Evolutionary conservation across 2,113 vertebrate genomes (phyloP), one percentile per base, ranked within the genome.

Genomic region (Amblyornis subalaris): DNA sequence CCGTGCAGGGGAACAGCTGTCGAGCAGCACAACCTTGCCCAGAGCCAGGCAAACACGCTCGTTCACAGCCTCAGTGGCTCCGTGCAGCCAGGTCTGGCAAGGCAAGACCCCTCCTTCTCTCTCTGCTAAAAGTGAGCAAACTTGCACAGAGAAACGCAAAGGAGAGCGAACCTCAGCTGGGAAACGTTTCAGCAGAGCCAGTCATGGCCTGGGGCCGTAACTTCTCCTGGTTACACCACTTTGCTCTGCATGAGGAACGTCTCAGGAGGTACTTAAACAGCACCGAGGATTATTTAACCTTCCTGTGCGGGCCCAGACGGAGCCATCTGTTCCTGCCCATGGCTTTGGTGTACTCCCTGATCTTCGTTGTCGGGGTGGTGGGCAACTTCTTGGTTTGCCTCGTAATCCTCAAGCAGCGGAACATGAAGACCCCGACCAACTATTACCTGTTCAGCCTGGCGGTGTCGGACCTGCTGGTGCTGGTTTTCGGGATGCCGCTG

Each of bases 381-480:
- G 99, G 99, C 8, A 99, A 99, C 58, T 95, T 98, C 40, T 97
- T 99, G 53, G 99, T 99, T 3, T 99, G 99, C 92, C 97, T 98
- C 7, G 99, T 99, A 64, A 99, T 99, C 75, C 96, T 98, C 29
- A 98, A 98, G 66, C 98, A 99, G 96, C 98, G 97, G 77, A 98
- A 97, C 44, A 99, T 99, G 99, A 98, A 98, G 97, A 99, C 98
- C 1, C 99, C 99, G 1, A 99, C 99, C 71, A 99, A 99, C 95
- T 99, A 99, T 78, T 99, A 99, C 92, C 97, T 99, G 93, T 99
- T 99, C 97, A 99, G 99, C 92, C 96, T 99, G 31, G 99, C 99
- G 0, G 73, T 99, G 62, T 99, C 99, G 0, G 99, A 99, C 96
- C 98, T 99, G 89, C 96, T 99, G 18, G 98, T 99, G 84, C 97